Evolutionary conservation across 2,888 invertebrate species (phyloP).

Genomic region (Tenthredo mesomela): DNA sequence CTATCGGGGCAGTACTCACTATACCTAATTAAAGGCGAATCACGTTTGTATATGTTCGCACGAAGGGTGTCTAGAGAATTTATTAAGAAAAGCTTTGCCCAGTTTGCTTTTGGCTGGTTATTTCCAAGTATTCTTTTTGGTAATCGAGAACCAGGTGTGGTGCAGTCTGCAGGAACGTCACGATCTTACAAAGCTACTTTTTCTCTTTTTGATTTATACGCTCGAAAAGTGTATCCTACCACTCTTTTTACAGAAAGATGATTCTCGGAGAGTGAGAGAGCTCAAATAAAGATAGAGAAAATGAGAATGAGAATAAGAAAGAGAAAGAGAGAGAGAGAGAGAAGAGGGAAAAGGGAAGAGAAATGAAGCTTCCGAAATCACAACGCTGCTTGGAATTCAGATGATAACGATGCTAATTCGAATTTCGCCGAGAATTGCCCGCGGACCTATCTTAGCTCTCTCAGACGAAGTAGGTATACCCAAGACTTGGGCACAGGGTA

Average conservation of each 20-base stretch:
- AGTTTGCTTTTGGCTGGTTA: not conserved
- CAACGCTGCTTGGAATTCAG: conserved; percentile 37
- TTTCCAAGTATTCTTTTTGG: not conserved
- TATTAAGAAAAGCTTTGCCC: conserved; percentile 25
- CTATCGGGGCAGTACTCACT: not conserved
- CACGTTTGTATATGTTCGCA: conserved; percentile 30
- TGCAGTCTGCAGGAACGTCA: conserved; percentile 24
- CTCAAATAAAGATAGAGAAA: too few relatives aligned
- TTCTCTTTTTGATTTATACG: conserved; percentile 29
- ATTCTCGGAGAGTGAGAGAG: not conserved
- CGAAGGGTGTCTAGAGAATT: conserved; percentile 19
- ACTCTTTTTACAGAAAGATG: not conserved
- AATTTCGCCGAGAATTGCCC: conserved; percentile 35
- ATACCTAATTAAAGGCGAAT: conserved; percentile 46
- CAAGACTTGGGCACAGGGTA: not conserved
- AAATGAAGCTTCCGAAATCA: conserved; percentile 35
- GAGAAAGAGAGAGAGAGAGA: not conserved
- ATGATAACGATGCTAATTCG: conserved; percentile 48
- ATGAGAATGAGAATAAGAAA: not conserved
- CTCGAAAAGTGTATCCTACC: not conserved
- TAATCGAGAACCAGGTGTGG: conserved; percentile 28
- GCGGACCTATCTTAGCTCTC: conserved; percentile 16
- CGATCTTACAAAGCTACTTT: not conserved
- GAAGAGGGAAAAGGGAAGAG: not conserved
- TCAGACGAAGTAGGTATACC: not conserved